Conservation (phyloP, 2,888 invertebrate species). For the Glyphotaelius pellucidus region DNA sequence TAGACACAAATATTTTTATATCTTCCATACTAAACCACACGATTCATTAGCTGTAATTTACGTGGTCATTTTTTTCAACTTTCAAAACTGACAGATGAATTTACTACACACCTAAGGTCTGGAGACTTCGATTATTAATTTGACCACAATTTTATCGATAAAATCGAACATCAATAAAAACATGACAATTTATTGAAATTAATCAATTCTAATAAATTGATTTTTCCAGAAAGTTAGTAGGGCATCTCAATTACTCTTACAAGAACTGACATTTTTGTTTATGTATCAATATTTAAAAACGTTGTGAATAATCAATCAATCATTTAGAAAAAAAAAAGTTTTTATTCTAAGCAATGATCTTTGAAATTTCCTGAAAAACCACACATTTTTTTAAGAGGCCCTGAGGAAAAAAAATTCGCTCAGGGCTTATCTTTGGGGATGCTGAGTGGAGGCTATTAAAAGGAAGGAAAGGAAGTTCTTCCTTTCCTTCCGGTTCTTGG, state of each 20-base stretch:
- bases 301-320: too few relatives aligned
- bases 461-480: too few relatives aligned
- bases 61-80: not conserved
- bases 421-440: too few relatives aligned
- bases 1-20: not conserved
- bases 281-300: too few relatives aligned
- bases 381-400: too few relatives aligned
- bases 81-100: not conserved
- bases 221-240: not conserved
- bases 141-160: not conserved
- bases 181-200: not conserved
- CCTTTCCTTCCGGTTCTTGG: too few relatives aligned
- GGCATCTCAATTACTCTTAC: not conserved
- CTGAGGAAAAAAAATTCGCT: too few relatives aligned
- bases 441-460: too few relatives aligned
- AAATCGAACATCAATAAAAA: not conserved
- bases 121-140: not conserved
- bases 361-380: not conserved
- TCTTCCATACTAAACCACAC: not conserved
- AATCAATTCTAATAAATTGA: not conserved
- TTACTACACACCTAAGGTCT: not conserved
- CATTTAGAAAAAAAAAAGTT: not conserved
- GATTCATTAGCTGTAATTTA: not conserved
- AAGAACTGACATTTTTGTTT: too few relatives aligned
- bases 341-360: not conserved